phyloP scores from a whole-genome alignment of 1,140 invertebrate species.

The Lordiphosa mommai region DNA sequence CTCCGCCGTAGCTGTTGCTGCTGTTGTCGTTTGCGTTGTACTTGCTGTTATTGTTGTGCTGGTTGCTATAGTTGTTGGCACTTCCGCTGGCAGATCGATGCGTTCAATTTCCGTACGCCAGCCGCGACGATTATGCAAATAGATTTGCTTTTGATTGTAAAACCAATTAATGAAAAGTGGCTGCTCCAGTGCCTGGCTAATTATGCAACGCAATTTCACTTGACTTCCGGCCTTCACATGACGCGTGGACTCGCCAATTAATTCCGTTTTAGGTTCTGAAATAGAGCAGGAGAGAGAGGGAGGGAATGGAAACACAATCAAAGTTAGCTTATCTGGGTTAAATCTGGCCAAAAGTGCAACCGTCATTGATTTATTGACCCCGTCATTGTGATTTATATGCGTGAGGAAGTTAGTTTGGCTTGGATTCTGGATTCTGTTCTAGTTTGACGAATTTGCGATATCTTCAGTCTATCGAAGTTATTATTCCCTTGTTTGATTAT shows the following conservation, averaged over 20 bases:
- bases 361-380: constrained; percentile 62
- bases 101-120: constrained; percentile 79
- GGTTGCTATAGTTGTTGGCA: constrained; percentile 29
- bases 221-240: constrained; percentile 83
- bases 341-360: constrained; percentile 40
- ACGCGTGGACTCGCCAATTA: constrained; percentile 82
- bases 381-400: constrained; percentile 50
- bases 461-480: too few species aligned
- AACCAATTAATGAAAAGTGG: constrained; percentile 84
- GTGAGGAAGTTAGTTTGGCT: constrained; percentile 15
- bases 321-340: constrained; percentile 16
- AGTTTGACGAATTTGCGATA: constrained; percentile 21
- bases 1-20: constrained; percentile 19
- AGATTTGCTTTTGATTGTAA: constrained; percentile 81
- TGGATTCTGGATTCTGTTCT: constrained; percentile 16
- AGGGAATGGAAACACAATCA: constrained; percentile 21
- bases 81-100: constrained; percentile 71
- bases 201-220: constrained; percentile 83
- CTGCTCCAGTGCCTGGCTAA: constrained; percentile 83
- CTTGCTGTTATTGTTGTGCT: background rate
- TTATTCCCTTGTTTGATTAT: too few species aligned
- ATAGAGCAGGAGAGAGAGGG: constrained; percentile 4
- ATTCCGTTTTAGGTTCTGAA: constrained; percentile 83
- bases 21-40: constrained; percentile 12
- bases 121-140: constrained; percentile 77